Evolutionary conservation across 2,113 vertebrate genomes (phyloP), one percentile per base, ranked within the genome.

Genomic region (Campylomormyrus numenius): DNA sequence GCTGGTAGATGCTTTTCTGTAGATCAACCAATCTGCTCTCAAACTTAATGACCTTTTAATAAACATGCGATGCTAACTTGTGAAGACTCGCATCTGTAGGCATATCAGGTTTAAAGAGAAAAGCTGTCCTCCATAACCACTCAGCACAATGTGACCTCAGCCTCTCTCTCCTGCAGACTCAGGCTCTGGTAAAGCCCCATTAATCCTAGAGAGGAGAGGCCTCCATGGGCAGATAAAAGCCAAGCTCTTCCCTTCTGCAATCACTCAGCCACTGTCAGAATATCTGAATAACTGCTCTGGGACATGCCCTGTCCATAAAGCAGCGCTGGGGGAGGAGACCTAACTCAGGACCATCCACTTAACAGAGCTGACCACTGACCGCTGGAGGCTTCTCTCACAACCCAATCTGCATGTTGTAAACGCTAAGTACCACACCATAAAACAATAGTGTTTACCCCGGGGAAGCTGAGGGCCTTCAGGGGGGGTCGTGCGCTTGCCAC

Each of bases 141-240:
- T 39, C 74, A 5, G 62, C 10, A 70, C 62, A 31, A 70, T 80
- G 31, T 80, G 74, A 19, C 74, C 35, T 80, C 35, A 39, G 31
- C 35, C 74, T 42, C 31, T 52, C 53, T 90, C 48, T 89, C 46
- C 45, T 58, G 88, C n/a, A 90, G 83, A 86, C 62, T 88, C 46
- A 5, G 90, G 58, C n/a, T 87, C 90, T 58, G 70, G 70, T 49
- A 46, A 89, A 92, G 70, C 80, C 42, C 87, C 45, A 86, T 90
- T 66, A 88, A 85, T 84, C 66, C 53, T 35, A 39, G 58, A 24
- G 24, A 87, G 56, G 6, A 88, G n/a, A 7, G 52, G 87, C 80
- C 53, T 85, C 17, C 56, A 86, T 24, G 56, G 52, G 3, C 86
- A 52, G 27, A 45, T 45, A 77, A 58, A 88, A 89, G 88, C 46